phyloP scores from a whole-genome alignment of 2,113 vertebrate genomes.

The Prionailurus bengalensis region DNA sequence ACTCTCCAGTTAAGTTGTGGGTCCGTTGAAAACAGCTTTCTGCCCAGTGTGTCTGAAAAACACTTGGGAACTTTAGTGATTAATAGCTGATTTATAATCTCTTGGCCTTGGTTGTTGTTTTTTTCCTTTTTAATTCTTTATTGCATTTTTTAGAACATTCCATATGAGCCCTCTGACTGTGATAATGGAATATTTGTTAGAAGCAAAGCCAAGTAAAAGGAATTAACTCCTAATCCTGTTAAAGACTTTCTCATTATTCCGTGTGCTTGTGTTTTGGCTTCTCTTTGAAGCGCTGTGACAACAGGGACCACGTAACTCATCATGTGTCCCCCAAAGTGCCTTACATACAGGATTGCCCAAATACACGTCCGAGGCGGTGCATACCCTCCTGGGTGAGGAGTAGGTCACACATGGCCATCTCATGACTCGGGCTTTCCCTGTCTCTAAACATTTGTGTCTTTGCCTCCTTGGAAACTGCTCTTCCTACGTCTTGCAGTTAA shows the following conservation, averaged over 20 bases:
- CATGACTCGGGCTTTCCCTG: not conserved
- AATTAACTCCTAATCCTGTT: constrained; percentile 68
- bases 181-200: constrained; percentile 63
- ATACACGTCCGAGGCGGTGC: not conserved
- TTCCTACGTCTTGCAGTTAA: not conserved
- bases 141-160: constrained; percentile 64
- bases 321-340: not conserved
- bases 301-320: not conserved
- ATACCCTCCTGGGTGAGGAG: not conserved
- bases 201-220: constrained; percentile 66
- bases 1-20: not conserved
- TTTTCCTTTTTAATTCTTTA: constrained; percentile 34
- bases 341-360: not conserved
- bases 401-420: not conserved
- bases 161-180: constrained; percentile 54
- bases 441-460: not conserved
- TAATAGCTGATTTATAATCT: constrained; percentile 45
- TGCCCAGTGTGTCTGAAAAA: constrained; percentile 5
- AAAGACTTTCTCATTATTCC: constrained; percentile 21
- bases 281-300: not conserved
- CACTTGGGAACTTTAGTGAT: constrained; percentile 58
- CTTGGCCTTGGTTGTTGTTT: not conserved
- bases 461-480: not conserved
- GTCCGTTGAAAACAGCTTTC: not conserved
- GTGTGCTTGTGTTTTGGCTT: constrained; percentile 38